These are phyloP conservation scores for Mola mola DNA, from an alignment of 2,113 vertebrate genomes.

Conservation along the genomic window DNA sequence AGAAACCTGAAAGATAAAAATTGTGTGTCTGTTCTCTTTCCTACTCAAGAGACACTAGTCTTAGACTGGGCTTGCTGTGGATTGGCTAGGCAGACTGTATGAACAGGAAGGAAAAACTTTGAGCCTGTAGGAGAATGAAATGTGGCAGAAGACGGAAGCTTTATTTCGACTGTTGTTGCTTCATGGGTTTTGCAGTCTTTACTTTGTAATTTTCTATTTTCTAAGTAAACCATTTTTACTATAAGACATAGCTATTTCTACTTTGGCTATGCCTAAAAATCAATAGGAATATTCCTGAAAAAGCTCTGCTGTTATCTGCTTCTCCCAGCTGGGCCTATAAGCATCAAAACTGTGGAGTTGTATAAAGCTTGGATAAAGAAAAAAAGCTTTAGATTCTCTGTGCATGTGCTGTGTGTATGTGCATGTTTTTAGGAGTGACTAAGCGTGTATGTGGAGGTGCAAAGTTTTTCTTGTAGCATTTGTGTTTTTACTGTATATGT, in stretches of 20 bases:
- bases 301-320: slow-evolving; percentile 64
- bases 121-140: slow-evolving; percentile 2
- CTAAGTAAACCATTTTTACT: slow-evolving; percentile 42
- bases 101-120: slow-evolving; percentile 21
- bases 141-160: not conserved
- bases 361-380: slow-evolving; percentile 33
- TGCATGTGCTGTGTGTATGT: slow-evolving; percentile 17
- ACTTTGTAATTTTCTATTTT: slow-evolving; percentile 21
- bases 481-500: slow-evolving; percentile 28
- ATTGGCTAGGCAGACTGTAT: not conserved
- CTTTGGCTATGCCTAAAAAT: slow-evolving; percentile 44
- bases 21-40: slow-evolving; percentile 14
- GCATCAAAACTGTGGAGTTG: slow-evolving; percentile 42
- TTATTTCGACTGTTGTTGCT: slow-evolving; percentile 27
- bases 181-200: slow-evolving; percentile 35
- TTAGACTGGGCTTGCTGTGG: not conserved
- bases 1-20: slow-evolving; percentile 30
- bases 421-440: not conserved
- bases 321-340: slow-evolving; percentile 60
- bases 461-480: slow-evolving; percentile 6
- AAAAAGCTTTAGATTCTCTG: slow-evolving; percentile 22
- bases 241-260: slow-evolving; percentile 54
- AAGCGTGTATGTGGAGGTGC: not conserved
- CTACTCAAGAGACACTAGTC: slow-evolving; percentile 9
- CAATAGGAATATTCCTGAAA: slow-evolving; percentile 61